phyloP scores from a whole-genome alignment of 2,797 vertebrate genomes.

The Austrolebias charrua region DNA sequence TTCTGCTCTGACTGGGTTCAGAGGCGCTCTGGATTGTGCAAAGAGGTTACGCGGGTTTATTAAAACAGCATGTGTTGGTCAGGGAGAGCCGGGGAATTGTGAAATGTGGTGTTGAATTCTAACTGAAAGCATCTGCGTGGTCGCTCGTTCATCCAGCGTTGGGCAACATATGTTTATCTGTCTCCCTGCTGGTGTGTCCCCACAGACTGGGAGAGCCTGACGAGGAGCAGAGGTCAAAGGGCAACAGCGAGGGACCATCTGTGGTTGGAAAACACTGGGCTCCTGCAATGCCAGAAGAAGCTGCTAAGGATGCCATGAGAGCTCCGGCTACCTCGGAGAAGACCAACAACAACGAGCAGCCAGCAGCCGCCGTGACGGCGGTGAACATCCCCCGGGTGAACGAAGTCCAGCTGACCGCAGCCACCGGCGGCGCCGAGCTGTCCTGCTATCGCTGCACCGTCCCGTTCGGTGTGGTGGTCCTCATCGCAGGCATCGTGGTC shows the following conservation, averaged over 20 bases:
- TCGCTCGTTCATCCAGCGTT: slow-evolving; percentile 19
- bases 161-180: slow-evolving; percentile 35
- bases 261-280: slow-evolving; percentile 40
- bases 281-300: slow-evolving; percentile 86
- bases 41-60: slow-evolving; percentile 46
- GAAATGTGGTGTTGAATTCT: slow-evolving; percentile 45
- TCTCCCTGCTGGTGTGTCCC: slow-evolving; percentile 13
- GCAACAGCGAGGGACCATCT: slow-evolving; percentile 30
- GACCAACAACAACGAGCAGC: slow-evolving; percentile 73
- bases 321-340: slow-evolving; percentile 81
- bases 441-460: slow-evolving; percentile 95
- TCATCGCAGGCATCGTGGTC: slow-evolving; percentile 90
- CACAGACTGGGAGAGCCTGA: slow-evolving; percentile 46
- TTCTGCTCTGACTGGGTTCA: slow-evolving; percentile 50
- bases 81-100: slow-evolving; percentile 33
- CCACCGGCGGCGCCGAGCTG: slow-evolving; percentile 91
- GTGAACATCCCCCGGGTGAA: slow-evolving; percentile 83
- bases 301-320: slow-evolving; percentile 81
- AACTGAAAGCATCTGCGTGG: slow-evolving; percentile 44
- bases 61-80: slow-evolving; percentile 32
- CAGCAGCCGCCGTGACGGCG: slow-evolving; percentile 31
- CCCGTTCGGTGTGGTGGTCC: slow-evolving; percentile 92
- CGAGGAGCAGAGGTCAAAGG: slow-evolving; percentile 31
- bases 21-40: slow-evolving; percentile 42
- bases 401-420: slow-evolving; percentile 89